phyloP scores from a whole-genome alignment of 2,797 vertebrate species.

The Takifugu ocellatus region DNA sequence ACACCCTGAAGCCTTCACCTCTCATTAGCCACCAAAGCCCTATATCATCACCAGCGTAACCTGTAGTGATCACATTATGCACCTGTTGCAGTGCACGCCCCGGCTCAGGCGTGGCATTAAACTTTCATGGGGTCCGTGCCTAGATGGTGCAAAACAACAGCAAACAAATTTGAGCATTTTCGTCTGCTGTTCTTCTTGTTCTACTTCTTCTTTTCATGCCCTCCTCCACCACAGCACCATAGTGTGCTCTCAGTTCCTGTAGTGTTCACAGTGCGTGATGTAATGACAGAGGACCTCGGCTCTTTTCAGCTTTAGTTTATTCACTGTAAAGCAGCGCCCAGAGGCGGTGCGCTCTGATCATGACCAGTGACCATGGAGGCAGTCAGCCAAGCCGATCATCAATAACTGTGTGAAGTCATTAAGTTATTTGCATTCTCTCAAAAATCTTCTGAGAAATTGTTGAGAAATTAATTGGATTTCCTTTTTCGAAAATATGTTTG shows the following conservation, averaged over 20 bases:
- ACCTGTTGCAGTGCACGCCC: conserved; percentile 83
- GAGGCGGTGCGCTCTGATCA: not conserved
- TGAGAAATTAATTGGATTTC: not conserved
- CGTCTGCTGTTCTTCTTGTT: not conserved
- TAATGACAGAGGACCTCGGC: conserved; percentile 2
- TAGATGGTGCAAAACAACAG: conserved; percentile 1
- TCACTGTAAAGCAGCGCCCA: not conserved
- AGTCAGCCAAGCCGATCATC: not conserved
- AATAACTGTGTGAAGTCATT: not conserved
- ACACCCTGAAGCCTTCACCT: conserved; percentile 24
- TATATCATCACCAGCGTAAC: conserved; percentile 46
- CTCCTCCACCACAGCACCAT: no score
- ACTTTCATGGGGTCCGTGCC: conserved; percentile 77
- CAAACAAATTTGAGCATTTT: not conserved
- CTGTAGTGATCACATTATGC: conserved; percentile 46
- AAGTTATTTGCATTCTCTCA: not conserved
- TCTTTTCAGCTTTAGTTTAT: conserved; percentile 3
- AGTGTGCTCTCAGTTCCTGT: not conserved
- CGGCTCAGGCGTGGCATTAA: conserved; percentile 74
- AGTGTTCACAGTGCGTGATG: not conserved
- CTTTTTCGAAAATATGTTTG: not conserved
- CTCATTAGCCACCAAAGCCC: conserved; percentile 38
- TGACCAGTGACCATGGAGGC: not conserved
- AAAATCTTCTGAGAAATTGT: not conserved
- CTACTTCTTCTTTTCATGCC: no score